Evolutionary conservation across 2,888 invertebrate genomes (phyloP).

Genomic region (Agrochola circellaris): DNA sequence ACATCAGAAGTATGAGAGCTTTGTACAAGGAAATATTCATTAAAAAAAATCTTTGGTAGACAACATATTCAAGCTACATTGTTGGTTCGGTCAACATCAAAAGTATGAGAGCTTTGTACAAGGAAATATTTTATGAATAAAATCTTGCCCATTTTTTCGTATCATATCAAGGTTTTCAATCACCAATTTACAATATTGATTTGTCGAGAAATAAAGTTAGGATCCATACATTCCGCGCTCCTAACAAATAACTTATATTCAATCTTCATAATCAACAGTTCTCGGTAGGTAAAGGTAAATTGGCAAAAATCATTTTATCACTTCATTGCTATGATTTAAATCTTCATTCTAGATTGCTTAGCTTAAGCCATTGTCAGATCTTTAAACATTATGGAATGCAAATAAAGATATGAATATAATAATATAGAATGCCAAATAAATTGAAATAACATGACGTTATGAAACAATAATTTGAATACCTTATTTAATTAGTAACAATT

Average conservation of each 20-base stretch:
- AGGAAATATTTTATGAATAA: background rate
- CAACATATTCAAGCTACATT: background rate
- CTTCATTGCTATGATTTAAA: background rate
- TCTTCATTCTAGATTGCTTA: no score
- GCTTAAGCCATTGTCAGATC: background rate
- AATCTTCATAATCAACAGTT: background rate
- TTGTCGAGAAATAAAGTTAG: background rate
- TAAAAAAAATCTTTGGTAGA: background rate
- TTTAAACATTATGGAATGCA: background rate
- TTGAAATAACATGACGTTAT: slow-evolving; percentile 2
- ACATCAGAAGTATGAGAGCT: background rate
- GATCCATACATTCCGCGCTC: background rate
- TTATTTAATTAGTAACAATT: background rate
- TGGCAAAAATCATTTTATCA: background rate
- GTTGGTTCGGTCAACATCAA: background rate
- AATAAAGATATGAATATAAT: no score
- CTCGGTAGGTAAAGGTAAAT: background rate
- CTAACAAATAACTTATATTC: background rate
- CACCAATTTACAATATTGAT: background rate
- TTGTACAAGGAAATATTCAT: background rate
- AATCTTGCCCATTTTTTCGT: slow-evolving; percentile 4
- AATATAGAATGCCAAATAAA: slow-evolving; percentile 11
- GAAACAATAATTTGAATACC: slow-evolving; percentile 6
- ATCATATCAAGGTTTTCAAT: background rate
- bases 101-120: background rate